These are phyloP conservation scores for Oreonectes daqikongensis DNA, from an alignment of 2,797 vertebrate genomes.

Conservation along the genomic window DNA sequence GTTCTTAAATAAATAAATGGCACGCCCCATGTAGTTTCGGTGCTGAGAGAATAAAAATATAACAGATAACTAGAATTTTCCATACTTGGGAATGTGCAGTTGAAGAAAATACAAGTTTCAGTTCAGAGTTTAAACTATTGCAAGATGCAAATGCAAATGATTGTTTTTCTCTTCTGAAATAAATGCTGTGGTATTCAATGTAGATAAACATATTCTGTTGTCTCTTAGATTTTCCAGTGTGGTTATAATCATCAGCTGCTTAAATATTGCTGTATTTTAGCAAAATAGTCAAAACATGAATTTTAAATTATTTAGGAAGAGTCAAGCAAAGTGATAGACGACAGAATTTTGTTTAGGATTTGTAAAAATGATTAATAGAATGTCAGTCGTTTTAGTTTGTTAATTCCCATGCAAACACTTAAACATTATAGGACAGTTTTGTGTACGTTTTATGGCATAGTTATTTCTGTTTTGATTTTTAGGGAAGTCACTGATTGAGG, in stretches of 20 bases:
- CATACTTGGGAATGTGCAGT: not conserved
- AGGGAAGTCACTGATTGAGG: not conserved
- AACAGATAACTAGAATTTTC: not conserved
- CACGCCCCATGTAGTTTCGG: not conserved
- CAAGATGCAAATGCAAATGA: not conserved
- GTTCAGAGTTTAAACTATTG: conserved; percentile 1
- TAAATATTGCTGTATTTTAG: too few species aligned
- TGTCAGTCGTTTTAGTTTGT: not conserved
- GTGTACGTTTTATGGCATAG: not conserved
- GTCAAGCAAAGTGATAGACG: not conserved
- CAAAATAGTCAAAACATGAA: too few species aligned
- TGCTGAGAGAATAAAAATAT: conserved; percentile 8
- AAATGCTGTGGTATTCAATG: conserved; percentile 8
- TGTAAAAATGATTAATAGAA: not conserved
- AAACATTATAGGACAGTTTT: not conserved
- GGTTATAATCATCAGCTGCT: conserved; percentile 29
- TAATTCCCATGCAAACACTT: not conserved
- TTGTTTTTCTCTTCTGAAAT: not conserved
- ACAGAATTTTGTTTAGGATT: not conserved
- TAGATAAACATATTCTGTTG: too few species aligned
- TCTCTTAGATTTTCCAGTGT: not conserved
- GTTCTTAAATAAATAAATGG: not conserved
- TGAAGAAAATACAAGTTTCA: not conserved
- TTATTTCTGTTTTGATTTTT: not conserved
- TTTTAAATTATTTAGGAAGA: not conserved